Evolutionary conservation across 2,113 vertebrate genomes (phyloP).

Genomic region (Melanocharis versteri): DNA sequence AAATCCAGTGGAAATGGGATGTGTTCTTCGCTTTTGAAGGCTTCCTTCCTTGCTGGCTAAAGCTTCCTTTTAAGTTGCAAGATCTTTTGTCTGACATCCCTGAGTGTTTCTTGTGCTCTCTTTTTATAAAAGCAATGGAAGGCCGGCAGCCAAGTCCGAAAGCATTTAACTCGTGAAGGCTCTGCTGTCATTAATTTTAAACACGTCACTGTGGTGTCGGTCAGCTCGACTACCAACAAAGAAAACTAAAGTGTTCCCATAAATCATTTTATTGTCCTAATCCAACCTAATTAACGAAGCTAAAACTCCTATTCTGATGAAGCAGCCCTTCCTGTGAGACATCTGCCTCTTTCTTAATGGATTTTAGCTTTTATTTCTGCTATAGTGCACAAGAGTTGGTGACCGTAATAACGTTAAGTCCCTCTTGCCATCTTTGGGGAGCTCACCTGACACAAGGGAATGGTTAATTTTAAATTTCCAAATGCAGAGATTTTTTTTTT

Average conservation of each 20-base stretch:
- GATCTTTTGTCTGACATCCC: slow-evolving; percentile 21
- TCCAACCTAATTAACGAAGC: slow-evolving; percentile 49
- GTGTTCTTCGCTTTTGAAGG: background rate
- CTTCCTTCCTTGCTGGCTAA: slow-evolving; percentile 3
- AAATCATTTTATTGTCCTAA: slow-evolving; percentile 61
- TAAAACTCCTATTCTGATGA: slow-evolving; percentile 1
- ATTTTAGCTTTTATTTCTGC: slow-evolving; percentile 6
- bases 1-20: background rate
- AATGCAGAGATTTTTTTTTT: background rate
- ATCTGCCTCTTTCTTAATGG: slow-evolving; percentile 45
- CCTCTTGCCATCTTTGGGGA: background rate
- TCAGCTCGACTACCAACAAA: slow-evolving; percentile 43
- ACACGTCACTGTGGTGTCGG: slow-evolving; percentile 14
- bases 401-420: background rate
- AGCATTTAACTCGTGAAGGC: slow-evolving; percentile 55
- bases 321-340: slow-evolving; percentile 41
- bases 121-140: background rate
- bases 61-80: slow-evolving; percentile 37
- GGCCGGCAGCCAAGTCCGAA: slow-evolving; percentile 30
- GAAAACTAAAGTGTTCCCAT: slow-evolving; percentile 44
- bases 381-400: background rate
- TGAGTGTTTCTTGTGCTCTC: slow-evolving; percentile 47
- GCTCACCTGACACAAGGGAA: background rate
- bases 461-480: background rate
- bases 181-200: slow-evolving; percentile 46